phyloP scores from a whole-genome alignment of 2,113 vertebrate genomes.

The Anguilla japonica region DNA sequence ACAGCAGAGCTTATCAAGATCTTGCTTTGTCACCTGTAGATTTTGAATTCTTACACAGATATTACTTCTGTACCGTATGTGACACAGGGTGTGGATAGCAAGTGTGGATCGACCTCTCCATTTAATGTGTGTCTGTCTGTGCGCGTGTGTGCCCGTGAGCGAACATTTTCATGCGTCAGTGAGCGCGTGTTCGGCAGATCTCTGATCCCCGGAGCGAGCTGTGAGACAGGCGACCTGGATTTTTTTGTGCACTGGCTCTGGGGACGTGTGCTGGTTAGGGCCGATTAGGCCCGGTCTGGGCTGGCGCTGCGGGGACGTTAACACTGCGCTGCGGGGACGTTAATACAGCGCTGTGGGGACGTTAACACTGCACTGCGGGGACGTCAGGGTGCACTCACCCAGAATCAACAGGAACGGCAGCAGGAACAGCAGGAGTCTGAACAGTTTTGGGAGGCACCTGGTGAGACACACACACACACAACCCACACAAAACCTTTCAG shows the following conservation, averaged over 20 bases:
- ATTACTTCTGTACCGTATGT: neutral
- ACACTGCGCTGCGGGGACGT: neutral
- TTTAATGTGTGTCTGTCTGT: neutral
- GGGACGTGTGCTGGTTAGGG: constrained; percentile 50
- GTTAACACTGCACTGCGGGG: neutral
- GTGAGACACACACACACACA: neutral
- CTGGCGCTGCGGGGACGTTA: too few species aligned
- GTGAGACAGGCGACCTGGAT: constrained; percentile 26
- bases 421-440: constrained; percentile 76
- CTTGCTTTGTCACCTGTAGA: too few species aligned
- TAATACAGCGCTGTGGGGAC: too few species aligned
- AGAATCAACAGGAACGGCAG: constrained; percentile 81
- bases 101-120: too few species aligned
- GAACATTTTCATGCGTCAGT: neutral
- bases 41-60: too few species aligned
- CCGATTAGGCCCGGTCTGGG: neutral
- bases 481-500: neutral
- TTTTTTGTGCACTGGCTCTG: constrained; percentile 28
- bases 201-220: neutral
- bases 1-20: too few species aligned
- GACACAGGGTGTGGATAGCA: too few species aligned
- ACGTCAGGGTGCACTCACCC: constrained; percentile 67
- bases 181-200: neutral
- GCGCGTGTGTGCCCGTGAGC: neutral
- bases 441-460: constrained; percentile 85